Conservation (phyloP, 2,888 invertebrate genomes). For the Drosophila multiciliata region DNA sequence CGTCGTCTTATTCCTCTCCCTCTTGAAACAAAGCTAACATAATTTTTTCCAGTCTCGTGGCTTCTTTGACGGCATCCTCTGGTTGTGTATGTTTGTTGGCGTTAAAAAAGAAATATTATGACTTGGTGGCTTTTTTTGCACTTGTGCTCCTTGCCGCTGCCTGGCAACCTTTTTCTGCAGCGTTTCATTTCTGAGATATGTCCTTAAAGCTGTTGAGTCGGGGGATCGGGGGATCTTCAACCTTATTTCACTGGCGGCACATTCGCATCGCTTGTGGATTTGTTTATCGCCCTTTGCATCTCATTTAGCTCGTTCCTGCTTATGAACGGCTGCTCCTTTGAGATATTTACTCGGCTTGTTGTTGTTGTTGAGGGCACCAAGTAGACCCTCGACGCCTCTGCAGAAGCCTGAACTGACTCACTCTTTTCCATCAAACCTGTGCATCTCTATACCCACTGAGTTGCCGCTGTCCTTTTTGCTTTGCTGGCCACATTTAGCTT, state of each 20-base stretch:
- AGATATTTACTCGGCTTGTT: slow-evolving; percentile 32
- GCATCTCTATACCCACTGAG: slow-evolving; percentile 14
- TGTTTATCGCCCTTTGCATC: slow-evolving; percentile 79
- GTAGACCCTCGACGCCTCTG: slow-evolving; percentile 25
- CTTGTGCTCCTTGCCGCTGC: slow-evolving; percentile 23
- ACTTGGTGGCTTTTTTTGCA: slow-evolving; percentile 60
- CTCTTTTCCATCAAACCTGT: slow-evolving; percentile 34
- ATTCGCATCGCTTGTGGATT: slow-evolving; percentile 63
- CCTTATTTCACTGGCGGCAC: slow-evolving; percentile 65
- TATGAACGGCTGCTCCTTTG: slow-evolving; percentile 44
- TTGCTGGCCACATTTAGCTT: slow-evolving; percentile 58
- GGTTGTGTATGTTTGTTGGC: slow-evolving; percentile 41
- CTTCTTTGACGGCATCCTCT: slow-evolving; percentile 7
- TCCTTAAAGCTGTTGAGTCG: slow-evolving; percentile 43
- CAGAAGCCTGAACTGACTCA: slow-evolving; percentile 1
- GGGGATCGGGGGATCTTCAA: slow-evolving; percentile 45
- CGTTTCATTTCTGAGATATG: slow-evolving; percentile 42
- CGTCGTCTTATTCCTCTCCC: background rate
- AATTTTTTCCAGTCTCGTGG: slow-evolving; percentile 47
- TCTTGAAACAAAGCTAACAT: slow-evolving; percentile 56
- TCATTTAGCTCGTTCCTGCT: slow-evolving; percentile 74
- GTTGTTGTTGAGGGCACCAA: slow-evolving; percentile 27
- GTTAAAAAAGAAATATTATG: slow-evolving; percentile 65
- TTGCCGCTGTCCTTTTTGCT: slow-evolving; percentile 33
- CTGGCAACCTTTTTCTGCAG: slow-evolving; percentile 50